These are phyloP conservation scores for Drosophila mauritiana DNA, from an alignment of 1,140 invertebrate genomes.

Conservation along the genomic window DNA sequence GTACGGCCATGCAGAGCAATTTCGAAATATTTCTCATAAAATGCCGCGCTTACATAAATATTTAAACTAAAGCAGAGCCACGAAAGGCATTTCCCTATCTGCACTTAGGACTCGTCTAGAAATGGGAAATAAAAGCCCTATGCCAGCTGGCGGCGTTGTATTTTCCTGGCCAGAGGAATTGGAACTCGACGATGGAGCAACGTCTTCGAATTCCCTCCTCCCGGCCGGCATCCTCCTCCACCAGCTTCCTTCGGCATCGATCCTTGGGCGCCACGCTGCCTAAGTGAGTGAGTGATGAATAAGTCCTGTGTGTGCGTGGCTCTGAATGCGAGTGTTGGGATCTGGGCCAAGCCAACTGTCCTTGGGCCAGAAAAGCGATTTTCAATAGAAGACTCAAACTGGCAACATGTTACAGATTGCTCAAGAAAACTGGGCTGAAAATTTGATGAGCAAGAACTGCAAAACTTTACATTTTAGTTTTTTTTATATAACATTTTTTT, in stretches of 20 bases:
- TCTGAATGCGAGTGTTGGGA: constrained; percentile 25
- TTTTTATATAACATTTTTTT: no score
- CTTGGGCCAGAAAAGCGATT: constrained; percentile 66
- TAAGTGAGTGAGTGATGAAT: constrained; percentile 51
- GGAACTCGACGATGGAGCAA: constrained; percentile 8
- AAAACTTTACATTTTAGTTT: no score
- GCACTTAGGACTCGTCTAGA: constrained; percentile 25
- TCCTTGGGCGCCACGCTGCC: constrained; percentile 38
- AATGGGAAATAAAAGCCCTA: constrained; percentile 62
- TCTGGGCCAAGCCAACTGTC: constrained; percentile 62
- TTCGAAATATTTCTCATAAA: constrained; percentile 66
- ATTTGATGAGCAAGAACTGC: neutral
- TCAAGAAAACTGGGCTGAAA: constrained; percentile 30
- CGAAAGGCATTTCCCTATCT: constrained; percentile 51
- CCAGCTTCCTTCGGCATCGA: constrained; percentile 11
- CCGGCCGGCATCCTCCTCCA: neutral
- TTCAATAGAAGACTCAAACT: constrained; percentile 62
- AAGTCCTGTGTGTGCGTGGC: constrained; percentile 33
- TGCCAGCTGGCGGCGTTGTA: constrained; percentile 50
- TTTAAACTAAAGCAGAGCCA: constrained; percentile 67
- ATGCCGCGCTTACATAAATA: constrained; percentile 70
- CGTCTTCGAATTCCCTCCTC: constrained; percentile 17
- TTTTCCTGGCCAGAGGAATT: constrained; percentile 26
- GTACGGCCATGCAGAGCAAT: constrained; percentile 34
- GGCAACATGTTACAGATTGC: constrained; percentile 53